Conservation (phyloP, 1,140 invertebrate species). For the Rhopalosiphum maidis region DNA sequence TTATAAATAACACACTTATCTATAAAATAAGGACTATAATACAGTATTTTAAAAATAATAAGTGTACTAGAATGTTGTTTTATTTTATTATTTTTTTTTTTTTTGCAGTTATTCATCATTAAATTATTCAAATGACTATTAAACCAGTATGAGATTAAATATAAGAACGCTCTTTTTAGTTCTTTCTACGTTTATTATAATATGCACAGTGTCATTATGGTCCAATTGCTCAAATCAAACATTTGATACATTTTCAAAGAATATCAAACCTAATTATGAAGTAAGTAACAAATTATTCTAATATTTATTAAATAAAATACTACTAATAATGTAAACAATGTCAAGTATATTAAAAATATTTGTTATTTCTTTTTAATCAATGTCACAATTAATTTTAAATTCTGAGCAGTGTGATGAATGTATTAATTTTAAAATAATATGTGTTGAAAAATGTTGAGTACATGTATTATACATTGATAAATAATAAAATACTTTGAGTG, state of each 20-base stretch:
- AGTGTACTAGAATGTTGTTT: neutral
- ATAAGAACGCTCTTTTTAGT: slow-evolving; percentile 1
- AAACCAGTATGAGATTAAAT: slow-evolving; percentile 45
- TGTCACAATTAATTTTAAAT: neutral
- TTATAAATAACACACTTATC: neutral
- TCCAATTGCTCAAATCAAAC: slow-evolving; percentile 30
- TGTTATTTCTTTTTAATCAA: neutral
- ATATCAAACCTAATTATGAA: neutral
- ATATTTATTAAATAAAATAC: neutral
- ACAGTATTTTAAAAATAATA: neutral
- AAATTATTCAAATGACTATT: neutral
- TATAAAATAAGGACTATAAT: neutral
- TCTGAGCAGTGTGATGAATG: no score
- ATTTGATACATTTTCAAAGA: neutral
- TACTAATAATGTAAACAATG: neutral
- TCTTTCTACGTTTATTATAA: neutral
- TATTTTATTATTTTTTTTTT: neutral
- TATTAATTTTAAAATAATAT: no score
- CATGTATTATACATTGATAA: no score
- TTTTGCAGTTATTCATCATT: neutral
- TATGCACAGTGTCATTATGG: slow-evolving; percentile 8
- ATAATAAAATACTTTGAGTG: no score
- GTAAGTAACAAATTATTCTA: slow-evolving; percentile 6
- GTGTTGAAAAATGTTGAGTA: no score
- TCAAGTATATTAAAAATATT: neutral